Percentiles rank a stretch among this genome's conserved stretches.
phyloP scores from a whole-genome alignment of 2,113 vertebrate genomes.

The Pseudopipra pipra region DNA sequence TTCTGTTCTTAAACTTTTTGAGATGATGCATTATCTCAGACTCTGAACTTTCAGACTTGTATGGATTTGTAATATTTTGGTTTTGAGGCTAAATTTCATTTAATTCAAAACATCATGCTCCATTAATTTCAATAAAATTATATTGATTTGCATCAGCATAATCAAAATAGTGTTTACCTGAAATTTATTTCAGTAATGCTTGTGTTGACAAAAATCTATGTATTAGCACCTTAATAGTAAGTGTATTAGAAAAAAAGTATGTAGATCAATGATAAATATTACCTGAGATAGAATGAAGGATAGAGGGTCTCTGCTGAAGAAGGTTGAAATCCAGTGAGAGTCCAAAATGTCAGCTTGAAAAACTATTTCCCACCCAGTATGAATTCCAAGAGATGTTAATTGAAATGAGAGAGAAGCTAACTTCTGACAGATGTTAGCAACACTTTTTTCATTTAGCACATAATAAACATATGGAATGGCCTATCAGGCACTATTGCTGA shows the following conservation, averaged over 20 bases:
- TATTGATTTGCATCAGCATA: neutral
- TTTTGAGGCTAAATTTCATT: neutral
- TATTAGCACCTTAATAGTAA: neutral
- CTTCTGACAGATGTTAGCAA: conserved; percentile 70
- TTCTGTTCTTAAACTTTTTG: neutral
- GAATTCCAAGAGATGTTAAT: conserved; percentile 59
- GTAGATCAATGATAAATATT: neutral
- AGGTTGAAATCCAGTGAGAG: neutral
- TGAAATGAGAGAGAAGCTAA: conserved; percentile 61
- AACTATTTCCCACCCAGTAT: conserved; percentile 31
- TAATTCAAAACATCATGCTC: neutral
- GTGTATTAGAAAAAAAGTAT: neutral
- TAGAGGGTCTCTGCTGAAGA: neutral
- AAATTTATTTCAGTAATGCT: neutral
- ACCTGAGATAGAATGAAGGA: neutral
- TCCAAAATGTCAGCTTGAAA: neutral
- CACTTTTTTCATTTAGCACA: conserved; percentile 57
- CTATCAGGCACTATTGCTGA: conserved; percentile 71
- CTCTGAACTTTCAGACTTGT: neutral
- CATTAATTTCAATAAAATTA: conserved; percentile 10
- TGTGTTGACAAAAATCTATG: neutral
- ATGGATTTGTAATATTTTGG: neutral
- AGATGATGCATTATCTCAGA: neutral
- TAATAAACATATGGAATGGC: conserved; percentile 77
- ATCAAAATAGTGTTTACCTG: neutral